Evolutionary conservation across 2,888 invertebrate genomes (phyloP), one percentile per base, ranked within the genome.

Genomic region (Leucophenga maculata): DNA sequence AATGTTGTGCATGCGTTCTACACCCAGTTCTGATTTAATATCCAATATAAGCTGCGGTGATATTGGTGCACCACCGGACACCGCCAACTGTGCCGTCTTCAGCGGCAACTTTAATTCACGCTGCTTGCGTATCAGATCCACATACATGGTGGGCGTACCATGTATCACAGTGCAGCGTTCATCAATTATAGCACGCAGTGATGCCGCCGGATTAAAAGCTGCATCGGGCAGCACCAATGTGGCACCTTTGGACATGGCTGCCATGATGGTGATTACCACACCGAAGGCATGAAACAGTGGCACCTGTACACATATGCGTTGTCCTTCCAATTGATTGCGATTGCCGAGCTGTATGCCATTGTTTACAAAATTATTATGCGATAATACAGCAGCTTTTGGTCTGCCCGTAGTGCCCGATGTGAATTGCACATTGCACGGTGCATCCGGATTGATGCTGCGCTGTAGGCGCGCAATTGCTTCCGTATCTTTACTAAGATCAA

Each of bases 141-240:
- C 92, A 86, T 94, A 94, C 96, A 96, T 96, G 2, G 96, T 96
- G 6, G 96, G 95, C 0, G 95, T 95, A 48, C 95, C 95, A 83
- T 93, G 93, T 32, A 93, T 85, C 1, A 92, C 87, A 0, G 92
- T 92, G 81, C 95, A 95, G 91, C 91, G 92, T 87, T 96, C 94
- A 22, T 91, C 87, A 26, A 90, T 87, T 6, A 95, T 91, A 0
- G 94, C 91, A 64, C 91, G 87, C 1, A 95, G 86, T 0, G 93
- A 90, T 48, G 90, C 90, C 18, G 90, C 89, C 0, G 94, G 91
- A 83, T 92, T 92, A 77, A 92, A 94, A 0, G 83, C 88, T 0
- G 89, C 87, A 0, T 90, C 86, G 0, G 94, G 93, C 2, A 94
- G 75, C 0, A 94, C 91, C 22, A 92, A 67, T 0, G 93, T 92